Evolutionary conservation across 2,797 vertebrate genomes (phyloP).

Genomic region (Momotus momota): DNA sequence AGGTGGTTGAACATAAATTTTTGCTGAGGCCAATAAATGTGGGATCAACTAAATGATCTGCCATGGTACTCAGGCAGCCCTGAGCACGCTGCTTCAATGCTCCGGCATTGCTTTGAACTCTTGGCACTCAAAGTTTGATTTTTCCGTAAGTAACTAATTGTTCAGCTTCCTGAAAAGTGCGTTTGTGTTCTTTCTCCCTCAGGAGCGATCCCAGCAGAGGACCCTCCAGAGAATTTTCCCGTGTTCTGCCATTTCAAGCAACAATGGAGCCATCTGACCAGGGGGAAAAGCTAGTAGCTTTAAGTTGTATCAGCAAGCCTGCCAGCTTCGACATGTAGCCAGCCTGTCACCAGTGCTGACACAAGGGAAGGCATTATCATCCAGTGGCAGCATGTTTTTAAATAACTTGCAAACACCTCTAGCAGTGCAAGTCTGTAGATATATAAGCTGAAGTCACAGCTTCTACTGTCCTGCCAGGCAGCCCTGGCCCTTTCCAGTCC

Average conservation of each 20-base stretch:
- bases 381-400: not conserved
- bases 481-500: not conserved
- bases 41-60: not conserved
- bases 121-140: not conserved
- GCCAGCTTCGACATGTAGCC: accelerated
- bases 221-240: not conserved
- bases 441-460: not conserved
- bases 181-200: not conserved
- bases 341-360: not conserved
- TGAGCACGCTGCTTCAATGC: not conserved
- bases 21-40: not conserved
- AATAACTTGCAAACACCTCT: not conserved
- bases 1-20: not conserved
- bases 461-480: not conserved
- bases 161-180: conserved; percentile 33
- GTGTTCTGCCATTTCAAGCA: not conserved
- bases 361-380: not conserved
- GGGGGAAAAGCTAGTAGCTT: not conserved
- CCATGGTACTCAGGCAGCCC: not conserved
- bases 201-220: not conserved
- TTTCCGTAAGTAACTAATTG: conserved; percentile 28
- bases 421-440: not conserved
- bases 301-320: not conserved
- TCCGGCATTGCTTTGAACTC: not conserved
- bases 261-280: not conserved